Evolutionary conservation across 2,797 vertebrate genomes (phyloP), one percentile per base, ranked within the genome.

Genomic region (Jordanella pulchra): DNA sequence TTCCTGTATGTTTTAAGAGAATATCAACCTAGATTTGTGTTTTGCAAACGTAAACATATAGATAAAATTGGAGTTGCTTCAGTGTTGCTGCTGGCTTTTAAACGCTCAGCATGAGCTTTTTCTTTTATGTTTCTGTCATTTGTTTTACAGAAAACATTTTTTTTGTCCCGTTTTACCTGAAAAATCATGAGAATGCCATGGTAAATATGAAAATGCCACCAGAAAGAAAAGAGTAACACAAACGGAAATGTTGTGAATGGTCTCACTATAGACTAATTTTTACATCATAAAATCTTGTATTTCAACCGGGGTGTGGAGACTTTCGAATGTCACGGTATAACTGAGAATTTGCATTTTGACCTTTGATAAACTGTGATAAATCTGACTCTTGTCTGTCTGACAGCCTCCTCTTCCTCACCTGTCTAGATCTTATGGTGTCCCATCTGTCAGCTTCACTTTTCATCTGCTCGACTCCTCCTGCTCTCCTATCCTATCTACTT

Each of bases 381-480:
- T 63, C 35, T 63, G 60, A 63, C 23, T 63, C 21, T 23, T 63
- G 60, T 61, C 21, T 32, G 21, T 63, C 35, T 63, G 60, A 63
- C 60, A 63, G 35, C 35, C 60, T 42, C 60, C 60, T n/a, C 35
- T 73, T 23, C 45, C 10, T 67, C 42, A 15, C 65, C 17, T 51
- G 65, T 44, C 55, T 73, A n/a, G 18, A 35, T 63, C 60, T 42
- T 42, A 39, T 42, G 60, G 60, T 63, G 60, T 42, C 35, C 60
- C 60, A 63, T 63, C 35, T 63, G 60, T 63, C 60, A 63, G 35
- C 35, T 63, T 63, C 60, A 63, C 35, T 42, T 25, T 42, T 63
- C 60, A 63, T 63, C 58, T 61, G 35, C 60, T 60, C 56, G 17
- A 23, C 56, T 60, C 55, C 55, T 35, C 60, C 35, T 42, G 60